Base-by-base conservation (phyloP, 2,113 vertebrate genomes). In the Girardinichthys multiradiatus region DNA sequence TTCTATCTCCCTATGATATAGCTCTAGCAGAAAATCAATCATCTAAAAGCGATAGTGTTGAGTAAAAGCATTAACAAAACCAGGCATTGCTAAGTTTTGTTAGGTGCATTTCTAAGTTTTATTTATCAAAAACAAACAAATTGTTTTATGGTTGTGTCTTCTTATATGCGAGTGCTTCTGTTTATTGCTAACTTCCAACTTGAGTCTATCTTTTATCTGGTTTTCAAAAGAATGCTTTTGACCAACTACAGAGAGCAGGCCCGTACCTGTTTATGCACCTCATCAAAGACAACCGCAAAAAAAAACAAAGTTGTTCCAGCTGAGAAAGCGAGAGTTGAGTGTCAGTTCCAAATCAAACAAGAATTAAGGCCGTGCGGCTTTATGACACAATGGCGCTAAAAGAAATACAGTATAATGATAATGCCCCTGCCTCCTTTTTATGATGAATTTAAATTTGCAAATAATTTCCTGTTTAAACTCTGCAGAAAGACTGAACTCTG, bases 151-250 rank as follows among this genome's bases (percentile, higher is more conserved):
- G 10, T 67, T 54, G 11, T 12, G 13, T 19, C 9, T 21, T 24
- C 17, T 27, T 10, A 19, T 48, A 45, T 21, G 11, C 37, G n/a
- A 42, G 26, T 1, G 4, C 37, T 64, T 42, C 21, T 68, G 28
- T n/a, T 68, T 11, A 33, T 51, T 67, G n/a, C 31, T 26, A 31
- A 57, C 65, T 26, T 10, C 8, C 8, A 54, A 54, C 12, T 64
- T 29, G 21, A 9, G 28, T 26, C 51, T 54, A 15, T 35, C 28
- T 24, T 37, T 57, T 42, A 21, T 19, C n/a, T 57, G 35, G 26
- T 63, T 72, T 86, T 75, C n/a, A 66, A 62, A 54, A 72, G 51
- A 62, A 71, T 67, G n/a, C 54, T 28, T 65, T 35, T 45, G 12
- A 61, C 39, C 6, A 57, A 62, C 6, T 10, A 3, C 31, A 66